Conservation (phyloP, 1,140 invertebrate species). For the Drosophila insularis region DNA sequence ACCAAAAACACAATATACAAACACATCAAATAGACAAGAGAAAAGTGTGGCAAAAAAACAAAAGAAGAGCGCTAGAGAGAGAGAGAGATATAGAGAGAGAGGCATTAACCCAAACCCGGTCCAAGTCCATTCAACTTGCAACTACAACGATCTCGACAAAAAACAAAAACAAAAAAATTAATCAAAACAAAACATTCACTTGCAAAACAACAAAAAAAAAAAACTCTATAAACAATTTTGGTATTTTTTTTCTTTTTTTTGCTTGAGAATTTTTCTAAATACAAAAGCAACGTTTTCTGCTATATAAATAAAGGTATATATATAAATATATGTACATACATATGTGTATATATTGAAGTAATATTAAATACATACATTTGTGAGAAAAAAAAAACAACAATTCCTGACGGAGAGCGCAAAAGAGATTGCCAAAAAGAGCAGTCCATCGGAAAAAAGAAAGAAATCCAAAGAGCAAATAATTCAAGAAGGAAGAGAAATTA, state of each 20-base stretch:
- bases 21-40: not conserved
- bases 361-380: not conserved
- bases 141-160: constrained; percentile 41
- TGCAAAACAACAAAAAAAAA: constrained; percentile 35
- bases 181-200: constrained; percentile 22
- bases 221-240: constrained; percentile 11
- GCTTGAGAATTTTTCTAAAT: constrained; percentile 26
- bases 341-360: not conserved
- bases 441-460: constrained; percentile 1
- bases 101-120: constrained; percentile 3
- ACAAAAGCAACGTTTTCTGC: constrained; percentile 3
- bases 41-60: not conserved
- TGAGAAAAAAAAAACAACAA: not conserved
- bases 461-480: constrained; percentile 8
- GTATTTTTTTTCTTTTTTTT: constrained; percentile 24
- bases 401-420: not conserved
- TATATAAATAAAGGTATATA: not conserved
- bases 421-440: constrained; percentile 1
- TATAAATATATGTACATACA: not conserved
- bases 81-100: not conserved
- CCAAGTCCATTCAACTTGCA: constrained; percentile 67
- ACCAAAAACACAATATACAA: not conserved
- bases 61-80: not conserved
- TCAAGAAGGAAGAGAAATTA: not conserved
- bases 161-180: not conserved